Evolutionary conservation across 2,888 invertebrate genomes (phyloP).

Genomic region (Yponomeuta plumbellus): DNA sequence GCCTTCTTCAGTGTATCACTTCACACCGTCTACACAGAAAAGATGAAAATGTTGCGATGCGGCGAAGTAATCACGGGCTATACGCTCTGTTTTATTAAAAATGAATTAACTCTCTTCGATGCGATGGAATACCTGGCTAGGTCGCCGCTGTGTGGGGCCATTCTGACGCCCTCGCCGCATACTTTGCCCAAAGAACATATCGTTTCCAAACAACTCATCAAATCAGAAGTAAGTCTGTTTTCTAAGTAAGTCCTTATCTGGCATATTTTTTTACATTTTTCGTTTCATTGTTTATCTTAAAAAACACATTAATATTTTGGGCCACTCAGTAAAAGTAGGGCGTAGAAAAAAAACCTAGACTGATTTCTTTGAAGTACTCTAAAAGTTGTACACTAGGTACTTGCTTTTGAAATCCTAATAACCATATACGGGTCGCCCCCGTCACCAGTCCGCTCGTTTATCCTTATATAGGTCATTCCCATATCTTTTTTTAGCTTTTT

Average conservation of each 20-base stretch:
- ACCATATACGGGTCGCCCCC: too few relatives aligned
- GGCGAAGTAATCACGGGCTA: slow-evolving; percentile 48
- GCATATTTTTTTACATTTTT: neutral
- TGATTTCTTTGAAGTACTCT: too few relatives aligned
- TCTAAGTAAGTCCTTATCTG: neutral
- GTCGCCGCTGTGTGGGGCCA: slow-evolving; percentile 76
- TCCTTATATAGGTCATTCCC: too few relatives aligned
- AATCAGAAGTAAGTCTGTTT: slow-evolving; percentile 42
- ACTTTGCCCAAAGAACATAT: slow-evolving; percentile 44
- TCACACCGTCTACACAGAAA: slow-evolving; percentile 53
- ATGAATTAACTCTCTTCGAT: slow-evolving; percentile 76
- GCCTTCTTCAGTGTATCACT: slow-evolving; percentile 54
- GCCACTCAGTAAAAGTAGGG: too few relatives aligned
- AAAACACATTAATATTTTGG: too few relatives aligned
- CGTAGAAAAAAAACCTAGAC: too few relatives aligned
- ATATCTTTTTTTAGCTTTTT: too few relatives aligned
- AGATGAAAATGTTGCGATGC: slow-evolving; percentile 41
- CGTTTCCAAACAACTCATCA: slow-evolving; percentile 30
- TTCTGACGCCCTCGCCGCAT: slow-evolving; percentile 74
- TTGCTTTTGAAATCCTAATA: too few relatives aligned
- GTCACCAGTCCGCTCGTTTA: too few relatives aligned
- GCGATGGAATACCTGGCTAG: slow-evolving; percentile 77
- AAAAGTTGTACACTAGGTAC: too few relatives aligned
- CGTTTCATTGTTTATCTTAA: too few relatives aligned
- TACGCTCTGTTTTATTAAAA: slow-evolving; percentile 52